Percentiles rank a stretch among this genome's conserved stretches.
These are phyloP conservation scores for Sebastes minor DNA, from an alignment of 2,797 vertebrate genomes.

Conservation along the genomic window DNA sequence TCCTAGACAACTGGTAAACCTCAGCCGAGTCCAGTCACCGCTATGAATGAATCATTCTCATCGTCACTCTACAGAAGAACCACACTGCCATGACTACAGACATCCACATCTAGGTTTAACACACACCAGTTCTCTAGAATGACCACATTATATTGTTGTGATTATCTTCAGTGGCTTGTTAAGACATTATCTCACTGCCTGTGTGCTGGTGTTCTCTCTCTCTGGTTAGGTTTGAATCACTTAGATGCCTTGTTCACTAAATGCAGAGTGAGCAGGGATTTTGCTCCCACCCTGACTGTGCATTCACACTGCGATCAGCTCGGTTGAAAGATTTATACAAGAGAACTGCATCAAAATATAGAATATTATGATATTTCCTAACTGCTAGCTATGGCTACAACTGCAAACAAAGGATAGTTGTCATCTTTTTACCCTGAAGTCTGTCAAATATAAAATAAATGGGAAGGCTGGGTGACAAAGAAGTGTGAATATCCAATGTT, in stretches of 20 bases:
- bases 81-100: constrained; percentile 63
- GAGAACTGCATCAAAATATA: no score
- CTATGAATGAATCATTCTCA: constrained; percentile 32
- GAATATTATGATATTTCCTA: not conserved
- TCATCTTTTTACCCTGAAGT: not conserved
- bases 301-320: not conserved
- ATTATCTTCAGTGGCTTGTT: constrained; percentile 58
- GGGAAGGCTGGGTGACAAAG: not conserved
- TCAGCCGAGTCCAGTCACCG: not conserved
- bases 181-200: constrained; percentile 50
- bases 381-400: not conserved
- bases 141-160: constrained; percentile 32
- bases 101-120: constrained; percentile 40
- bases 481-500: not conserved
- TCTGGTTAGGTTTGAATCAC: not conserved
- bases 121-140: constrained; percentile 19
- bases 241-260: not conserved
- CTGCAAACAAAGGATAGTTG: not conserved
- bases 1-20: constrained; percentile 98
- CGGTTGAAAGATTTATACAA: not conserved
- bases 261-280: not conserved
- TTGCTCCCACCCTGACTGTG: not conserved
- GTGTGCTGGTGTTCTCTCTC: constrained; percentile 11
- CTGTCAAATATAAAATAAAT: not conserved
- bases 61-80: constrained; percentile 53